Evolutionary conservation across 1,140 invertebrate species (phyloP).

Genomic region (Cotesia typhae): DNA sequence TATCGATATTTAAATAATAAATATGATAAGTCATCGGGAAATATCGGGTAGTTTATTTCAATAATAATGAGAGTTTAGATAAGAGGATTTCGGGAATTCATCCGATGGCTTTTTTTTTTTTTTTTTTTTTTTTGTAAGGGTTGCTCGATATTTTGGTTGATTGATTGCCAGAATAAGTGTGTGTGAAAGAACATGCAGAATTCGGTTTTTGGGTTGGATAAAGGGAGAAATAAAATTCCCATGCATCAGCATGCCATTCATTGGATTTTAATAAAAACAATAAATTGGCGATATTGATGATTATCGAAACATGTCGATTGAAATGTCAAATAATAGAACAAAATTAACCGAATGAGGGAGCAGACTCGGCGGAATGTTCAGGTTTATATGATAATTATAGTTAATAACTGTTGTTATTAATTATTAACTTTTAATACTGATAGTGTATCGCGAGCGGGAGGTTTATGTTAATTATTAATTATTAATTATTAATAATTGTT

Average conservation of each 20-base stretch:
- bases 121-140: no score
- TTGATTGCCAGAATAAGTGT: constrained; percentile 14
- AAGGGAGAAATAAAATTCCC: constrained; percentile 51
- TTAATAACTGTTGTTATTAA: no score
- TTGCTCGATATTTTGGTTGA: constrained; percentile 1
- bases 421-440: no score
- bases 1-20: constrained; percentile 6
- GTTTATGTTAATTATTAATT: constrained; percentile 15
- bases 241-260: constrained; percentile 65
- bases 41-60: background rate
- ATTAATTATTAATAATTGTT: constrained; percentile 9
- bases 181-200: constrained; percentile 38
- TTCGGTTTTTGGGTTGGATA: constrained; percentile 19
- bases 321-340: constrained; percentile 18
- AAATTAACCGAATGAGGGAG: constrained; percentile 35
- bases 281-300: no score
- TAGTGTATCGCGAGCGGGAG: no score
- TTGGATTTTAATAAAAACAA: constrained; percentile 40
- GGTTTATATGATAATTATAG: constrained; percentile 1
- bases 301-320: no score
- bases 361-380: constrained; percentile 54
- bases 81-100: constrained; percentile 7
- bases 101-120: background rate
- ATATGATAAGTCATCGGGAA: background rate
- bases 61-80: background rate